Base-by-base conservation (phyloP, 2,797 vertebrate genomes). In the Siniperca undulata region DNA sequence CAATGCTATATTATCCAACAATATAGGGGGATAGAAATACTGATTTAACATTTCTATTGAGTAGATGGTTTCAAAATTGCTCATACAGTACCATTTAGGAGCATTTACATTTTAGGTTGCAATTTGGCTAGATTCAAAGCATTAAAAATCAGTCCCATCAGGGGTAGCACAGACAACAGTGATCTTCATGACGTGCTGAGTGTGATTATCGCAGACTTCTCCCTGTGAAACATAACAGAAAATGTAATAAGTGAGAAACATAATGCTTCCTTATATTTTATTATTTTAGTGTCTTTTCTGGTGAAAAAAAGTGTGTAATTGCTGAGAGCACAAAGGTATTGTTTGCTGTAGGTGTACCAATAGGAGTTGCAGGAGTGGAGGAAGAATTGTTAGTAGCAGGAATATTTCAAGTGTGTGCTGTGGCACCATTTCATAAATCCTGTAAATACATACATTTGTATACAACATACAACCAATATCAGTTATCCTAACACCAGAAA, bases 191-290 rank as follows among this genome's bases (percentile, higher is more conserved):
- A 68, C 58, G 24, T 70, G 68, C 60, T 46, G 56, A 77, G 67
- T 75, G 70, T 72, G 44, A 83, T 85, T 73, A 69, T 84, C 46
- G 61, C 84, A 75, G 60, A 66, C 73, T 73, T 70, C 34, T 82
- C 62, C 55, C 53, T 36, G 9, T 75, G 46, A 88, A 81, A 82
- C 55, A 70, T 62, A 36, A 56, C 75, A 81, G 30, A 79, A 86
- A 70, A 59, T 70, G 4, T 76, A 81, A 86, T 84, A 65, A 68
- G 78, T 82, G 80, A 83, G 77, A 86, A 84, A 84, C 48, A 74
- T 27, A 84, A 73, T 22, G 7, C 20, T 17, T 56, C 36, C 40
- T 22, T 52, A 60, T 76, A 42, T 84, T 55, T 78, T 50, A n/a
- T n/a, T n/a, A n/a, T 71, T 38, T 46, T 30, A 42, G 77, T 69